Percentiles rank a stretch among this genome's conserved stretches.
phyloP scores from a whole-genome alignment of 2,113 vertebrate species.

The Trinectes maculatus region DNA sequence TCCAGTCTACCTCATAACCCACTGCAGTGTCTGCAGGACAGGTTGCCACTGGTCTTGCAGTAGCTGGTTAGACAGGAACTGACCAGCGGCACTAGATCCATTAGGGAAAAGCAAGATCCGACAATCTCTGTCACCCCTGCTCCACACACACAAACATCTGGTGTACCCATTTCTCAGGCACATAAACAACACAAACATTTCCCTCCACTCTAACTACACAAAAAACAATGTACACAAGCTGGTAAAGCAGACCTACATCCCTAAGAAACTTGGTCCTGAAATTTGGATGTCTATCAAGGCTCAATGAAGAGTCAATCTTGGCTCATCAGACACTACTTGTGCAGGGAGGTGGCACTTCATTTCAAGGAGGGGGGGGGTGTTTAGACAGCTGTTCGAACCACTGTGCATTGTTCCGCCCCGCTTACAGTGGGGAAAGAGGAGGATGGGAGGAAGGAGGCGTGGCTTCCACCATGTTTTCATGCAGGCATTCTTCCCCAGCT shows the following conservation, averaged over 20 bases:
- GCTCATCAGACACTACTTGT: slow-evolving; percentile 18
- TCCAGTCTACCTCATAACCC: background rate
- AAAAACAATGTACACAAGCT: background rate
- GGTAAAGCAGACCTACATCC: background rate
- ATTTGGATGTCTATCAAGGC: background rate
- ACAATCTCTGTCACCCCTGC: background rate
- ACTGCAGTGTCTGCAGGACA: too few species aligned
- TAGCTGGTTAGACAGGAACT: background rate
- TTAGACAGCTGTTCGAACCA: slow-evolving; percentile 63
- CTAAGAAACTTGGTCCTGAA: slow-evolving; percentile 1
- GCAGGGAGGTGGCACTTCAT: slow-evolving; percentile 35
- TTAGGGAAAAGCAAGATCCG: background rate
- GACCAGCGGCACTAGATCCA: background rate
- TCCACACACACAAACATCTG: slow-evolving; percentile 18
- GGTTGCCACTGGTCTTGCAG: too few species aligned
- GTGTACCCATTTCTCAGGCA: slow-evolving; percentile 28
- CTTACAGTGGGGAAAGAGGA: slow-evolving; percentile 7
- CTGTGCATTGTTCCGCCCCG: slow-evolving; percentile 28
- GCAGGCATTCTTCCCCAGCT: slow-evolving; percentile 54
- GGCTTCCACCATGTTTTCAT: slow-evolving; percentile 27
- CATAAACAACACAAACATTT: too few species aligned
- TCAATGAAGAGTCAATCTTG: background rate
- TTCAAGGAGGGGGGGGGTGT: slow-evolving; percentile 36
- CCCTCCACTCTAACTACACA: background rate
- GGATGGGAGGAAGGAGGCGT: background rate